phyloP scores from a whole-genome alignment of 2,888 invertebrate species.

The Aspidiotus destructor region DNA sequence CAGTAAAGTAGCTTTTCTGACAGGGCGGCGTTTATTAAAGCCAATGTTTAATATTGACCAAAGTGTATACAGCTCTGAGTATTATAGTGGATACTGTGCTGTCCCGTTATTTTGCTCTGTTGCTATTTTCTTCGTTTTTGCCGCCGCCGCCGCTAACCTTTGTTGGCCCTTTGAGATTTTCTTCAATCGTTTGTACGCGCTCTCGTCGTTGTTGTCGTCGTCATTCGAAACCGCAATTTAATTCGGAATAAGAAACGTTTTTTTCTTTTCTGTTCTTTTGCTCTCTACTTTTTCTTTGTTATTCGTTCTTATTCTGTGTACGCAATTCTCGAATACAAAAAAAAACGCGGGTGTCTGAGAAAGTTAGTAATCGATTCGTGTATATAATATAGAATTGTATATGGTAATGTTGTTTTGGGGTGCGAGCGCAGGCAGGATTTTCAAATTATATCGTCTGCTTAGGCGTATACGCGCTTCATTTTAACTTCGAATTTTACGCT shows the following conservation, averaged over 20 bases:
- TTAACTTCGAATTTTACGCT: too few relatives aligned
- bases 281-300: too few relatives aligned
- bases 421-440: too few relatives aligned
- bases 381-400: too few relatives aligned
- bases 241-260: not conserved
- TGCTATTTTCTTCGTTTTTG: not conserved
- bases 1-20: conserved; percentile 7
- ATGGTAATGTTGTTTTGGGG: too few relatives aligned
- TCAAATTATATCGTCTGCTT: too few relatives aligned
- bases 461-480: too few relatives aligned
- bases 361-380: too few relatives aligned
- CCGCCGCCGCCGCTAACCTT: not conserved
- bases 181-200: not conserved
- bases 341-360: too few relatives aligned
- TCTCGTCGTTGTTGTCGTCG: not conserved
- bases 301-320: too few relatives aligned
- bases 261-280: not conserved
- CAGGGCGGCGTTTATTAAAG: conserved; percentile 19
- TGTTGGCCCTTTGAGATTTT: conserved; percentile 1
- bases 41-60: conserved; percentile 12
- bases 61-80: not conserved
- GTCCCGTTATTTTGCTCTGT: not conserved
- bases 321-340: too few relatives aligned
- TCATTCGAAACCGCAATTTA: conserved; percentile 4
- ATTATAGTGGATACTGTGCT: not conserved